A percentile compares a stretch with the other conserved stretches of the same genome.
Conservation (phyloP, 53 echinoderm and acorn worm genomes). For the Echinarachnius parma region DNA sequence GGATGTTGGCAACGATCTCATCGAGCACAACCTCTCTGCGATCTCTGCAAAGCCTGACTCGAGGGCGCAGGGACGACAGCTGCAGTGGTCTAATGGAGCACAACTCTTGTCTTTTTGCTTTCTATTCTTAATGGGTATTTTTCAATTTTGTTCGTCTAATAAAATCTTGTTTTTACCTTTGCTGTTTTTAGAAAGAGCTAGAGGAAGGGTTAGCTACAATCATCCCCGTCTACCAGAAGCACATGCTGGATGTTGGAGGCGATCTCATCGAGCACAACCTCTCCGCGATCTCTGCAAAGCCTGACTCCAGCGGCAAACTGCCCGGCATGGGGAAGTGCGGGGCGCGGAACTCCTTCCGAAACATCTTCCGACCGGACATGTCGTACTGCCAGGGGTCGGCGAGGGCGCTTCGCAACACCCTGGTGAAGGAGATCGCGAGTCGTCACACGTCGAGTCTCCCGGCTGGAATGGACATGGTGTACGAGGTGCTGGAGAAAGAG, state of each 20-base stretch:
- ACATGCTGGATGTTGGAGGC: constrained; percentile 58
- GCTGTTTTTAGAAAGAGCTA: no score
- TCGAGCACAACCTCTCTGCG: constrained; percentile 63
- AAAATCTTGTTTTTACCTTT: no score
- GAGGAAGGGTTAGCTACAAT: no score
- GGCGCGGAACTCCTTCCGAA: constrained; percentile 87
- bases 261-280: constrained; percentile 67
- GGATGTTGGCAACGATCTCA: constrained; percentile 60
- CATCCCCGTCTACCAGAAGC: constrained; percentile 69
- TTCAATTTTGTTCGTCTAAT: no score
- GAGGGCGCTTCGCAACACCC: constrained; percentile 49
- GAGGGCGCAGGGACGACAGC: no score
- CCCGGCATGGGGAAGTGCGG: constrained; percentile 46
- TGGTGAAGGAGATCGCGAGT: constrained; percentile 36
- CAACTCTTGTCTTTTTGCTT: no score
- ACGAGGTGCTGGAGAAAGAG: constrained; percentile 31
- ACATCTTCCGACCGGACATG: constrained; percentile 92
- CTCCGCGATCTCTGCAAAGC: constrained; percentile 76
- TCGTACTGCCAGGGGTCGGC: constrained; percentile 86
- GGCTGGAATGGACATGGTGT: constrained; percentile 1
- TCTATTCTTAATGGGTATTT: no score
- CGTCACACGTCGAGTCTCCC: constrained; percentile 13
- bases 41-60: constrained; percentile 80
- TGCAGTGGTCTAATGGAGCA: no score
- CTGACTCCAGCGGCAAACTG: constrained; percentile 27